Evolutionary conservation across 2,888 invertebrate species (phyloP).

Genomic region (Micropterix aruncella): DNA sequence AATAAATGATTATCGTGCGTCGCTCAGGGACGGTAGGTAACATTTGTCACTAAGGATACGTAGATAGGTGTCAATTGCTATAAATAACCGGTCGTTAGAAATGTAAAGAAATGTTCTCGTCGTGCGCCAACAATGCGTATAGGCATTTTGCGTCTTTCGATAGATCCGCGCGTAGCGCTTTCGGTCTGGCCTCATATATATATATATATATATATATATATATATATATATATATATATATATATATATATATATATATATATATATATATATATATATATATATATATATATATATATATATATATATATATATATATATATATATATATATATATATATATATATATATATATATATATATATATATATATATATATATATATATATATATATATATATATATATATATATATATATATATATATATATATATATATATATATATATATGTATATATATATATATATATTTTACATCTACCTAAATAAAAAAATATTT

Average conservation of each 20-base stretch:
- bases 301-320: constrained; percentile 4
- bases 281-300: constrained; percentile 4
- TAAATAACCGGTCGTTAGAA: no score
- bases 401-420: constrained; percentile 1
- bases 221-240: neutral
- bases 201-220: neutral
- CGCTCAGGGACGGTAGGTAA: no score
- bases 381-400: constrained; percentile 2
- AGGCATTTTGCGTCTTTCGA: no score
- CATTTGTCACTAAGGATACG: no score
- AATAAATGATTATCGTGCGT: no score
- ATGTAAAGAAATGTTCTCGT: no score
- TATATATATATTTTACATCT: neutral
- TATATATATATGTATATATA: constrained; percentile 2
- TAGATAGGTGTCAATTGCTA: no score
- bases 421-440: constrained; percentile 5
- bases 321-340: no score
- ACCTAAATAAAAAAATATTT: neutral
- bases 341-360: no score
- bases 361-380: neutral
- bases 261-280: constrained; percentile 2
- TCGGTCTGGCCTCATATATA: neutral
- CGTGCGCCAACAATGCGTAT: no score
- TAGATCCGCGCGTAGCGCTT: no score
- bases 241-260: neutral